Conservation (phyloP, 1,140 invertebrate species). For the Pseudachorutes palmiensis region DNA sequence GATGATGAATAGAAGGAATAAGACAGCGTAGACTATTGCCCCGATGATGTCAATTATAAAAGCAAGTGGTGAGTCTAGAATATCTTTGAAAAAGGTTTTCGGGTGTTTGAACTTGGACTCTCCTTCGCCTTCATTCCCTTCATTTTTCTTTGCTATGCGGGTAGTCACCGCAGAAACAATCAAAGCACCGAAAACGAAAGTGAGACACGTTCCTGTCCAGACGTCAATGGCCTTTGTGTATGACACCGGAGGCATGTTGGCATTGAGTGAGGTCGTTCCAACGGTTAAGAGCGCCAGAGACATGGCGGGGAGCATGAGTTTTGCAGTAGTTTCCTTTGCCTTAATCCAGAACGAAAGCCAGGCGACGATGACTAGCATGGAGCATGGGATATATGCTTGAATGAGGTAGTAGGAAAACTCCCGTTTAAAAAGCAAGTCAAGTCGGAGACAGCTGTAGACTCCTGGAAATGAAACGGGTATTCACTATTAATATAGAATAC, state of each 20-base stretch:
- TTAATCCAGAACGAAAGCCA: conserved; percentile 53
- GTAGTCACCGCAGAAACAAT: conserved; percentile 54
- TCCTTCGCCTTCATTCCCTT: too few species aligned
- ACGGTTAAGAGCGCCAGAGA: conserved; percentile 53
- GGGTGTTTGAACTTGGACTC: too few species aligned
- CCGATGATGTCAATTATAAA: too few species aligned
- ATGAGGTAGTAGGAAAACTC: conserved; percentile 52
- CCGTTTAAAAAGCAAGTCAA: conserved; percentile 47
- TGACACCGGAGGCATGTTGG: conserved; percentile 17
- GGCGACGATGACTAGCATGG: conserved; percentile 52
- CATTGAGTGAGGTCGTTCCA: conserved; percentile 46
- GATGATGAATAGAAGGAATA: too few species aligned
- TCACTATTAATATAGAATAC: neutral
- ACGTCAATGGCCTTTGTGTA: conserved; percentile 50
- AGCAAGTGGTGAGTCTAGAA: too few species aligned
- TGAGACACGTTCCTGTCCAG: conserved; percentile 52
- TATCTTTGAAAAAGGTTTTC: too few species aligned
- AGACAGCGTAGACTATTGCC: too few species aligned
- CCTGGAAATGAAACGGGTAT: conserved; percentile 12
- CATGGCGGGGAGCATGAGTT: conserved; percentile 51
- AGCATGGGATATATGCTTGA: conserved; percentile 49
- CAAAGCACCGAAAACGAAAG: conserved; percentile 52
- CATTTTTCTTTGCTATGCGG: too few species aligned
- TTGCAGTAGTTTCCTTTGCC: conserved; percentile 48
- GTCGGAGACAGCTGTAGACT: conserved; percentile 45